Percentiles rank a stretch among this genome's conserved stretches.
Conservation (phyloP, 2,113 vertebrate species). For the Himantopus leucocephalus region DNA sequence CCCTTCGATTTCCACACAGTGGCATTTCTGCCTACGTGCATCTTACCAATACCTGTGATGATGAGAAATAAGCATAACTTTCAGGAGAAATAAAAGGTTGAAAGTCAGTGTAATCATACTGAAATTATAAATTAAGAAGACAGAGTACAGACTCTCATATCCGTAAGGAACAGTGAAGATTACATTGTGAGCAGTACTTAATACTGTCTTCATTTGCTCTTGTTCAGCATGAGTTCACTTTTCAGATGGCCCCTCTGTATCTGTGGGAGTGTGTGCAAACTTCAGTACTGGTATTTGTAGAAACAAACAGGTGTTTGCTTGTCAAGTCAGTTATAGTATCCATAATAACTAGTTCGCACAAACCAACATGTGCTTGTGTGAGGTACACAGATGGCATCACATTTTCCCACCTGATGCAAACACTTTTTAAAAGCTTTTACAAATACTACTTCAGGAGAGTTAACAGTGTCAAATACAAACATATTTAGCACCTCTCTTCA, state of each 20-base stretch:
- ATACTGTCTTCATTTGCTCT: neutral
- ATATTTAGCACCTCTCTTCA: neutral
- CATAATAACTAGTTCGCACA: neutral
- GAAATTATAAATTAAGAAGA: neutral
- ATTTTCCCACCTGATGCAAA: neutral
- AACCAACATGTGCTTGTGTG: neutral
- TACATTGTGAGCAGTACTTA: neutral
- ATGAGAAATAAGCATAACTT: neutral
- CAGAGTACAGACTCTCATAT: neutral
- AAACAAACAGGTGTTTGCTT: constrained; percentile 11
- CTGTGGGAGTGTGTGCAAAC: neutral
- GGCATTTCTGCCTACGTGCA: neutral
- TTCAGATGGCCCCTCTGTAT: neutral
- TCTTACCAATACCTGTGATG: neutral
- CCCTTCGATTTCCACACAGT: neutral
- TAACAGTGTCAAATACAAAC: constrained; percentile 14
- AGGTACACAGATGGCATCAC: constrained; percentile 22
- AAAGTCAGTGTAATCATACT: neutral
- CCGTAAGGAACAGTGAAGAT: neutral
- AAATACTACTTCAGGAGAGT: neutral
- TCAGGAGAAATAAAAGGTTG: neutral
- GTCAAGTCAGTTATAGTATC: neutral
- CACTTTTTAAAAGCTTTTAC: neutral
- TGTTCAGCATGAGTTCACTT: neutral
- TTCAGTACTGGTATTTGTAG: neutral